Base-by-base conservation (phyloP, 2,113 vertebrate species). In the Gymnarchus niloticus region DNA sequence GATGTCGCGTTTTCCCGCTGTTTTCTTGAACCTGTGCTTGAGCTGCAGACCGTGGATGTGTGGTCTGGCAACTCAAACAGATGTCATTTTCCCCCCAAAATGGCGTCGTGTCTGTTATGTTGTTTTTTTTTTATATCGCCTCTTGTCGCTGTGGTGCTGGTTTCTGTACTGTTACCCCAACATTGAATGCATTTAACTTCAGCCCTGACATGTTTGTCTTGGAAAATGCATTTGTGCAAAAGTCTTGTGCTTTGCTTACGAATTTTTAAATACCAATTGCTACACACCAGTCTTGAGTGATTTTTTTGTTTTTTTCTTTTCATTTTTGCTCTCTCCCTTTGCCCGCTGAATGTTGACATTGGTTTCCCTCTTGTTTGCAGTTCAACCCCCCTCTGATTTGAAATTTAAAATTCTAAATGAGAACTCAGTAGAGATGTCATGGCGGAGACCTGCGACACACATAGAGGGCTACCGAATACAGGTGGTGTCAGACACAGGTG, bases 321-420 rank as follows among this genome's bases (percentile, higher is more conserved):
- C 89, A 52, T 2, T 77, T 61, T 48, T 17, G 21, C 17, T 21
- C 89, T 88, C 89, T 48, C 37, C 23, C n/a, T 25, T 8, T 41
- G 12, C 89, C 90, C 87, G 56, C 89, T 61, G 92, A 89, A 91
- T 28, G 87, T 87, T 95, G 89, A 95, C 91, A 41, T 46, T 46
- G 23, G 87, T 69, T 89, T 77, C 90, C 91, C n/a, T 91, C 87
- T 91, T 88, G 23, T 93, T 98, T 96, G 87, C 97, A 99, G 98
- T 99, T 96, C 96, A 98, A 65, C 96, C 98, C 87, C 98, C 98
- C 61, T 96, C 97, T 95, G 93, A 98, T 91, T 97, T 99, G 95
- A 98, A 97, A 95, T 99, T 98, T 96, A 97, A 97, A 96, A 99
- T 99, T 96, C 92, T 98, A 96, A 97, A 98, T 97, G 98, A 99